Evolutionary conservation across 2,888 invertebrate species (phyloP).

Genomic region (Cerceris ruficornis): DNA sequence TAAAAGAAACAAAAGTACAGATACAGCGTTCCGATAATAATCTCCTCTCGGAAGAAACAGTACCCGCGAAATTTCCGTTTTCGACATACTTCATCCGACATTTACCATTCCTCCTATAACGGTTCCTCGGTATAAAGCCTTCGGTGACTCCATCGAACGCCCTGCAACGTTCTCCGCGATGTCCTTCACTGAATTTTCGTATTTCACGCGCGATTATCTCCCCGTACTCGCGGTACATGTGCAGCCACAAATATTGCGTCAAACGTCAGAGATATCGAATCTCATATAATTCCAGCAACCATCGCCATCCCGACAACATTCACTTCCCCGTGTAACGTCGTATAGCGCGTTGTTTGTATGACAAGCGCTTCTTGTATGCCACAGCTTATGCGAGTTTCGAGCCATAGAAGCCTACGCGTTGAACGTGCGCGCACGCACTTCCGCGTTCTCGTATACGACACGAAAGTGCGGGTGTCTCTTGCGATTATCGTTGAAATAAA

Average conservation of each 20-base stretch:
- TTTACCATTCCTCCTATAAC: no score
- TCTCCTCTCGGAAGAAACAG: no score
- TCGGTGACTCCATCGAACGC: no score
- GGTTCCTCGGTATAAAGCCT: no score
- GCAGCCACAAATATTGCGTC: slow-evolving; percentile 22
- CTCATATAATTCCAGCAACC: slow-evolving; percentile 27
- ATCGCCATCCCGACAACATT: slow-evolving; percentile 45
- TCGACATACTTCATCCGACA: no score
- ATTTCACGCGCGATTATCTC: no score
- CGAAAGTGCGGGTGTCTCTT: slow-evolving; percentile 51
- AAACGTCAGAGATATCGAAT: slow-evolving; percentile 42
- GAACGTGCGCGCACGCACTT: slow-evolving; percentile 56
- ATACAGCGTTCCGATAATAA: no score
- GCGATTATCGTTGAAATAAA: slow-evolving; percentile 57
- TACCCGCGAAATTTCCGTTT: no score
- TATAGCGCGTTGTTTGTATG: slow-evolving; percentile 51
- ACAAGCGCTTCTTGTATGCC: slow-evolving; percentile 36
- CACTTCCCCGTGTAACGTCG: slow-evolving; percentile 42
- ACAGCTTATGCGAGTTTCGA: slow-evolving; percentile 39
- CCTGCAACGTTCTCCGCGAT: no score
- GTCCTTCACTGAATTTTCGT: no score
- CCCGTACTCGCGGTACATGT: background rate
- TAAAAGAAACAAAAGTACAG: no score
- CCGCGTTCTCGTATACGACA: slow-evolving; percentile 53
- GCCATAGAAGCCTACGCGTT: slow-evolving; percentile 53